Conservation (phyloP, 2,888 invertebrate species). For the Crematogaster levior region DNA sequence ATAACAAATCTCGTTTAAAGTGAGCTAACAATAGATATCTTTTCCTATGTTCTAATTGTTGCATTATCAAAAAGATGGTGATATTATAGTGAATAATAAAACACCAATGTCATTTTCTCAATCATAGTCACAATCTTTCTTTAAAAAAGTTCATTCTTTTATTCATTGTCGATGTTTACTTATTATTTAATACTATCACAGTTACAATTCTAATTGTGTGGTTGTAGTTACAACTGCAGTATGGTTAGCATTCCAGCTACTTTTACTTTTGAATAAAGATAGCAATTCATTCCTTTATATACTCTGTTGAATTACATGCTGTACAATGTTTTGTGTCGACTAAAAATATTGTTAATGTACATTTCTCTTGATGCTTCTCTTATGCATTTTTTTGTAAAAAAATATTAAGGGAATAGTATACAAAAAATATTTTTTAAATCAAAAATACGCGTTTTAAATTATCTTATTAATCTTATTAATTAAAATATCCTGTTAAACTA, state of each 20-base stretch:
- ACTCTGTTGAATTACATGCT: slow-evolving; percentile 68
- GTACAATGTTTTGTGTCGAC: slow-evolving; percentile 71
- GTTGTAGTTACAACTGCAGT: slow-evolving; percentile 60
- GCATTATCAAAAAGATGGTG: neutral
- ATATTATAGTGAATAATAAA: neutral
- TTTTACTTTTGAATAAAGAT: slow-evolving; percentile 61
- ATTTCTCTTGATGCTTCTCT: slow-evolving; percentile 61
- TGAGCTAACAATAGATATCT: neutral
- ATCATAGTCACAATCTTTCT: slow-evolving; percentile 49
- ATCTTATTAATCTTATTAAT: neutral
- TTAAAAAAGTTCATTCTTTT: slow-evolving; percentile 75
- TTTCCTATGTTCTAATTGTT: neutral
- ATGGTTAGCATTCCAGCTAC: slow-evolving; percentile 55
- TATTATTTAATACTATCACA: slow-evolving; percentile 77
- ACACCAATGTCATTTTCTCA: neutral
- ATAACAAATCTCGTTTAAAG: slow-evolving; percentile 63
- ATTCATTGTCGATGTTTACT: slow-evolving; percentile 72
- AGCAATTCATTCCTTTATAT: slow-evolving; percentile 64
- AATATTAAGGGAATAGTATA: neutral
- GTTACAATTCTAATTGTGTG: slow-evolving; percentile 47
- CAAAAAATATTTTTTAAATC: neutral
- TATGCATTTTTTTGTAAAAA: neutral
- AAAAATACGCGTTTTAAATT: neutral
- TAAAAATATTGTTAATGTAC: slow-evolving; percentile 76
- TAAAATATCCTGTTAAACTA: too few relatives aligned